Percentiles rank a stretch among this genome's conserved stretches.
Conservation (phyloP, 2,888 invertebrate species). For the Caenorhabditis japonica region DNA sequence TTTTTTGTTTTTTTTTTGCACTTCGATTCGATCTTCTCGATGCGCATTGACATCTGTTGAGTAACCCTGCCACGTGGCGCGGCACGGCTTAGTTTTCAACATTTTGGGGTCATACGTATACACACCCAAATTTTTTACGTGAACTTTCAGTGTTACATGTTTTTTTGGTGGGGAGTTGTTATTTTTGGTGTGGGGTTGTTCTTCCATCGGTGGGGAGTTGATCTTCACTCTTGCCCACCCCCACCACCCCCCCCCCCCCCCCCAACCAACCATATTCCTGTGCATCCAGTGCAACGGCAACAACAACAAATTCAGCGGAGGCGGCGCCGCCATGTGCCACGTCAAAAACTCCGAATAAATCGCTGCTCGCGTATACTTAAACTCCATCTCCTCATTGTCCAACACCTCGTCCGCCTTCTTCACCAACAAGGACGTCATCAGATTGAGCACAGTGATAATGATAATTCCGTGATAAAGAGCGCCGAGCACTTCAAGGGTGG, state of each 20-base stretch:
- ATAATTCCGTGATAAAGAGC: constrained; percentile 67
- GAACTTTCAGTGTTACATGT: no score
- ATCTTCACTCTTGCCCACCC: no score
- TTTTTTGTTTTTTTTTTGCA: no score
- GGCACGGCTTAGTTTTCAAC: no score
- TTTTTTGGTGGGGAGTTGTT: no score
- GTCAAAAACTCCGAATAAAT: constrained; percentile 68
- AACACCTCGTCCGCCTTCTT: constrained; percentile 69
- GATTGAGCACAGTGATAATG: constrained; percentile 69
- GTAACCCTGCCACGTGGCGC: background rate
- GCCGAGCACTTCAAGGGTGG: constrained; percentile 55
- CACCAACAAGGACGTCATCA: constrained; percentile 72
- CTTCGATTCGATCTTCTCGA: background rate
- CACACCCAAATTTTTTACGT: no score
- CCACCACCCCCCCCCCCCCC: no score
- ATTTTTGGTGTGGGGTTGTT: no score
- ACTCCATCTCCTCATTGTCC: constrained; percentile 72
- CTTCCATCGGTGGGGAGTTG: no score
- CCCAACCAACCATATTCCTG: no score
- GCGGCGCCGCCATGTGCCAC: constrained; percentile 65
- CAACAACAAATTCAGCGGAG: constrained; percentile 66
- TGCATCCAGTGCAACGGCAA: constrained; percentile 24
- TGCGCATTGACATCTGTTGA: background rate
- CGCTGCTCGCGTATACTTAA: constrained; percentile 69
- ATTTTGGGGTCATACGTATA: no score